Percentiles rank a stretch among this genome's conserved stretches.
Evolutionary conservation across 2,113 vertebrate genomes (phyloP).

Genomic region (Butorides virescens): DNA sequence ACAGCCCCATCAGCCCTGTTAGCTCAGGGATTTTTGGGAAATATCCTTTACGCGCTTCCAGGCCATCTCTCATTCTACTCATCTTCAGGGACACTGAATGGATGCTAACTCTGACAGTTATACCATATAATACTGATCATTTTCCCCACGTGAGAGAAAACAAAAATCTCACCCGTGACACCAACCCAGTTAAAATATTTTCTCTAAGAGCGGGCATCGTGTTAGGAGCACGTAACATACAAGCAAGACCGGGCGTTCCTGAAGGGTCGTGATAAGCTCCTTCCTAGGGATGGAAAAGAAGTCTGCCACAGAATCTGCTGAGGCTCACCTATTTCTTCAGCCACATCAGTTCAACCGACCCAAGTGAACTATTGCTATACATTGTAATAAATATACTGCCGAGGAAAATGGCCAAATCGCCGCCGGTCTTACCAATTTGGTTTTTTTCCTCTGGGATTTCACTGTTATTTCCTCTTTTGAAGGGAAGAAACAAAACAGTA

Average conservation of each 20-base stretch:
- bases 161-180: not conserved
- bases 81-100: not conserved
- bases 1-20: not conserved
- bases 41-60: not conserved
- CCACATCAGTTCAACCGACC: not conserved
- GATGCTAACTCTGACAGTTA: not conserved
- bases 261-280: not conserved
- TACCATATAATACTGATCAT: not conserved
- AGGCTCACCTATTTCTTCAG: not conserved
- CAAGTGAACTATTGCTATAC: not conserved
- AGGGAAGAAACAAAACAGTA: not conserved
- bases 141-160: not conserved
- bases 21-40: not conserved
- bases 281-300: not conserved
- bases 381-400: not conserved
- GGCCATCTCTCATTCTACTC: not conserved
- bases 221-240: rapidly evolving
- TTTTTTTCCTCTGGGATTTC: not conserved
- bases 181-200: not conserved
- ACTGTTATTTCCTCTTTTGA: not conserved
- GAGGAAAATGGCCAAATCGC: not conserved
- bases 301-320: not conserved
- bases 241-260: not conserved
- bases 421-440: not conserved
- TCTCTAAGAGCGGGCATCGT: not conserved